Conservation (phyloP, 2,888 invertebrate genomes). For the Nomada ruficornis region DNA sequence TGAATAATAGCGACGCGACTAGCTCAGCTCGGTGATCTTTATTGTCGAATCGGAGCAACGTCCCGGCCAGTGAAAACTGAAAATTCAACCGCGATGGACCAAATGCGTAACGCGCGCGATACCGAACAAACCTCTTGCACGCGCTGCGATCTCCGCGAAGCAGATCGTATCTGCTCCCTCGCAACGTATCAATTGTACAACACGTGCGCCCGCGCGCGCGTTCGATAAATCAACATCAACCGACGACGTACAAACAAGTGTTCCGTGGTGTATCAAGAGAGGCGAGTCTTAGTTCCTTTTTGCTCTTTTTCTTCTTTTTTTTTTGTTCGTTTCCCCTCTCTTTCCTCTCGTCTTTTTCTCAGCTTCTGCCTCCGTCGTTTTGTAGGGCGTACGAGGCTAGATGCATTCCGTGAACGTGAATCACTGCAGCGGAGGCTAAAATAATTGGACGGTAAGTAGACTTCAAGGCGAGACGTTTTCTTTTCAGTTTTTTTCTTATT, state of each 20-base stretch:
- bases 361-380: conserved; percentile 12
- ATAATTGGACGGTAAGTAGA: conserved; percentile 54
- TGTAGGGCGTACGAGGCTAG: conserved; percentile 43
- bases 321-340: background rate
- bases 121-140: conserved; percentile 36
- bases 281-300: conserved; percentile 11
- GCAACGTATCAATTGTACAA: conserved; percentile 27
- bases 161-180: conserved; percentile 28
- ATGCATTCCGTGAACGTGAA: conserved; percentile 50
- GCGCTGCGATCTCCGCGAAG: conserved; percentile 1
- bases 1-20: conserved; percentile 60
- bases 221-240: conserved; percentile 36
- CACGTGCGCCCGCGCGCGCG: conserved; percentile 20
- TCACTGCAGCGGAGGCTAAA: conserved; percentile 40
- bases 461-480: conserved; percentile 31
- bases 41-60: background rate
- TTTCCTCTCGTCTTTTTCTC: background rate
- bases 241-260: conserved; percentile 26
- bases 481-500: no score
- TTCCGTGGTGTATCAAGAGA: conserved; percentile 27
- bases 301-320: background rate
- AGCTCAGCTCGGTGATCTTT: conserved; percentile 8
- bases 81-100: background rate
- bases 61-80: background rate
- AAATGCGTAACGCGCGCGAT: conserved; percentile 35